Evolutionary conservation across 2,113 vertebrate species (phyloP).

Genomic region (Poeciliopsis turrubarensis): DNA sequence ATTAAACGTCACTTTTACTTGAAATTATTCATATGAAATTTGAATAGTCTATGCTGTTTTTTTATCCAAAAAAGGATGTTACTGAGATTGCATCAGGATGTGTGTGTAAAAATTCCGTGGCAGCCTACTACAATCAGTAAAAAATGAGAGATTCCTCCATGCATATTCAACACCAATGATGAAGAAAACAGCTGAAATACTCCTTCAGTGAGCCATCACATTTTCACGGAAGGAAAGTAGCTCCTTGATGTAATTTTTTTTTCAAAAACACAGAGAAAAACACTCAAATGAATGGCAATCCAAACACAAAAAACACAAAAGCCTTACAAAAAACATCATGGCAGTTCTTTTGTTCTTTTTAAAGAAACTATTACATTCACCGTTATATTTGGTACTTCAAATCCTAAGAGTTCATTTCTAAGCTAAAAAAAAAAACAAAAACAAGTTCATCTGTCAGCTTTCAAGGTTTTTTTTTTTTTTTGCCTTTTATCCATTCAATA

Average conservation of each 20-base stretch:
- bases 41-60: background rate
- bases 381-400: slow-evolving; percentile 26
- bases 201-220: background rate
- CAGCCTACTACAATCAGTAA: background rate
- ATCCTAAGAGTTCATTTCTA: slow-evolving; percentile 7
- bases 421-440: slow-evolving; percentile 10
- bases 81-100: background rate
- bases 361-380: slow-evolving; percentile 21
- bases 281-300: background rate
- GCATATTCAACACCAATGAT: slow-evolving; percentile 1
- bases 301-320: background rate
- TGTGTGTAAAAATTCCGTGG: background rate
- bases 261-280: slow-evolving; percentile 10
- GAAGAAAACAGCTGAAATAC: slow-evolving; percentile 1
- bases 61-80: background rate
- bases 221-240: background rate
- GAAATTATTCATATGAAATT: background rate
- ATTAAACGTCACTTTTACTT: background rate
- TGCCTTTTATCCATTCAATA: background rate
- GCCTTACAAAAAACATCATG: slow-evolving; percentile 28
- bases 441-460: slow-evolving; percentile 11
- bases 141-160: background rate
- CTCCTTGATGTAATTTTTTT: slow-evolving; percentile 2
- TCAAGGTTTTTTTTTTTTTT: slow-evolving; percentile 6
- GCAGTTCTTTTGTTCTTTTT: slow-evolving; percentile 1